These are phyloP conservation scores for Platyscapa corneri DNA, from an alignment of 1,140 invertebrate species.

Conservation along the genomic window DNA sequence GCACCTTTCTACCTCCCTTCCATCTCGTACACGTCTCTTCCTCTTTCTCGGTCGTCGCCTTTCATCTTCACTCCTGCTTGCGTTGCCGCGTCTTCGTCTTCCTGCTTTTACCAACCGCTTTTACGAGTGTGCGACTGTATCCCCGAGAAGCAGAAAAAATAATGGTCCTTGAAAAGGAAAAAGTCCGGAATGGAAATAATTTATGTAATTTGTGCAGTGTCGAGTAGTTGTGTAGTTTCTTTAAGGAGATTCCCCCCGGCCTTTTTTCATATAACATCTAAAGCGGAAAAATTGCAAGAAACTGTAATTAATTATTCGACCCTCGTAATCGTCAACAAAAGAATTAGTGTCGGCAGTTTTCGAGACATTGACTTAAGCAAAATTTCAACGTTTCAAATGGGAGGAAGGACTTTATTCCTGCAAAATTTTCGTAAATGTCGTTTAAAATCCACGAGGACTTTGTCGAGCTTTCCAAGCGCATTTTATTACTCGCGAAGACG, in stretches of 20 bases:
- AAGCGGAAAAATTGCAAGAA: neutral
- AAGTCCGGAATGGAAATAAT: neutral
- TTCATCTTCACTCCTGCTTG: constrained; percentile 16
- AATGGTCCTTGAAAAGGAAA: neutral
- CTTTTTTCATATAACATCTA: neutral
- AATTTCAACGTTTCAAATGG: neutral
- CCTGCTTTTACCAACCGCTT: neutral
- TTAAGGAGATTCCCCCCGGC: neutral
- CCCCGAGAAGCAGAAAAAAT: neutral
- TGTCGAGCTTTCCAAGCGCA: neutral
- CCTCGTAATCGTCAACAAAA: neutral
- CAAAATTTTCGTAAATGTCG: neutral
- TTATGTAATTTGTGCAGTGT: neutral
- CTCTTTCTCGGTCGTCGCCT: neutral
- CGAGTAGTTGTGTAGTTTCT: neutral
- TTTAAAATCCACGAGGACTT: neutral
- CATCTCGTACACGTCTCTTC: neutral
- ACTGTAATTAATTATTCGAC: neutral
- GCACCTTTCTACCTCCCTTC: constrained; percentile 54
- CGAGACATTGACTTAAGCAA: neutral
- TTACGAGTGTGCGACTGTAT: neutral
- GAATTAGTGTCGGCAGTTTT: neutral
- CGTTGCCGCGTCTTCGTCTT: constrained; percentile 1
- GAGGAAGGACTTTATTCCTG: no score
- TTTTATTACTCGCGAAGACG: neutral